These are phyloP conservation scores for Macrosteles quadrilineatus DNA, from an alignment of 1,140 invertebrate species.

Conservation along the genomic window DNA sequence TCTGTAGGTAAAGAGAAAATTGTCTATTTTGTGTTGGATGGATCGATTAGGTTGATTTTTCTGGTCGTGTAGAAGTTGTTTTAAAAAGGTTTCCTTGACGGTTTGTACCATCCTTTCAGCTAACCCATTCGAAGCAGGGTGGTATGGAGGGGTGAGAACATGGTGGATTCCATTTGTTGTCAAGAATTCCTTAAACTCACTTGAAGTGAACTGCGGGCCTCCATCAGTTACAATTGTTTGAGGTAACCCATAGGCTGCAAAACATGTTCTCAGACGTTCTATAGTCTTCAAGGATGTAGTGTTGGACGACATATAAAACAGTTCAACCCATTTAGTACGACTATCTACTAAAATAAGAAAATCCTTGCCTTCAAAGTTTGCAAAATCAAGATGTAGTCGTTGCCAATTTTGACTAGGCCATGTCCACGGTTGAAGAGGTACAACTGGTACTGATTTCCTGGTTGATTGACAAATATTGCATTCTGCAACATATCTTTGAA, in stretches of 20 bases:
- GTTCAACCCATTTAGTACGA: conserved; percentile 50
- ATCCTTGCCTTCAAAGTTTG: background rate
- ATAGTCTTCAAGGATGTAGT: background rate
- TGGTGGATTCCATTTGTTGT: conserved; percentile 37
- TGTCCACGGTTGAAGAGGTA: background rate
- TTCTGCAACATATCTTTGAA: conserved; percentile 34
- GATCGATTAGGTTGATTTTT: background rate
- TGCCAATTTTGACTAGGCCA: background rate
- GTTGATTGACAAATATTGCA: conserved; percentile 35
- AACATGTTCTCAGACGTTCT: conserved; percentile 35
- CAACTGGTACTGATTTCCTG: background rate
- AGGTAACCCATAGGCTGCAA: conserved; percentile 40
- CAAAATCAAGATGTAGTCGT: conserved; percentile 7
- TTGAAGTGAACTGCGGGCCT: conserved; percentile 38
- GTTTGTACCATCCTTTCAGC: conserved; percentile 43
- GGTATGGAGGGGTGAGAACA: conserved; percentile 38
- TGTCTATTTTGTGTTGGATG: background rate
- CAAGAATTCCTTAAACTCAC: conserved; percentile 41
- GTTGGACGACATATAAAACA: conserved; percentile 29
- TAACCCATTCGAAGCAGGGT: conserved; percentile 43
- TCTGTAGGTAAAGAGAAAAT: conserved; percentile 18
- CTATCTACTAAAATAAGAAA: conserved; percentile 44
- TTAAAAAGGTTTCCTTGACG: conserved; percentile 33
- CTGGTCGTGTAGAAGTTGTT: too few relatives aligned
- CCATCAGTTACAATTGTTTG: conserved; percentile 43